phyloP scores from a whole-genome alignment of 2,888 invertebrate species.

The Cetonia aurata region DNA sequence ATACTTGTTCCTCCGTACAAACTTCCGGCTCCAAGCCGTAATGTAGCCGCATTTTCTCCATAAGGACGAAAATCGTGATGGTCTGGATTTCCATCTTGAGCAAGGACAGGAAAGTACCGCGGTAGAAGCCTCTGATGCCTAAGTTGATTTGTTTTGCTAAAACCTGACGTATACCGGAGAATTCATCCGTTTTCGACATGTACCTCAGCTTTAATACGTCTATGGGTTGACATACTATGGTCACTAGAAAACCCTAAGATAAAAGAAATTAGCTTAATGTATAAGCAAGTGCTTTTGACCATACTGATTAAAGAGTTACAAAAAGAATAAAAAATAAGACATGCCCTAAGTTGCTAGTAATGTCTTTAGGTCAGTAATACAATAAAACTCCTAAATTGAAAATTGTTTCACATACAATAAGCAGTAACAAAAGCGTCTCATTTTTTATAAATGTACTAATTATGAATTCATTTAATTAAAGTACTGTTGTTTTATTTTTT shows the following conservation, averaged over 20 bases:
- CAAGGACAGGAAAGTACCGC: constrained; percentile 23
- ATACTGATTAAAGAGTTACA: too few species aligned
- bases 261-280: too few species aligned
- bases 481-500: too few species aligned
- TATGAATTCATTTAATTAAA: too few species aligned
- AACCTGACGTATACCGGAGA: constrained; percentile 8
- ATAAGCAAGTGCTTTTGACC: too few species aligned
- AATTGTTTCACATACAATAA: too few species aligned
- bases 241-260: constrained; percentile 22
- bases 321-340: too few species aligned
- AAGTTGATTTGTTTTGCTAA: constrained; percentile 10
- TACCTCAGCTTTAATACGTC: constrained; percentile 22
- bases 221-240: constrained; percentile 24
- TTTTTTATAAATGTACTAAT: too few species aligned
- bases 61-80: constrained; percentile 29
- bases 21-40: constrained; percentile 5
- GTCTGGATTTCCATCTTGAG: constrained; percentile 28
- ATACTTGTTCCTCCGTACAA: background rate
- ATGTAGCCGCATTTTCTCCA: constrained; percentile 32
- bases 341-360: too few species aligned
- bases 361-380: too few species aligned
- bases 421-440: too few species aligned
- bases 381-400: too few species aligned
- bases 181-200: constrained; percentile 1
- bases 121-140: constrained; percentile 18